Evolutionary conservation across 1,140 invertebrate genomes (phyloP).

Genomic region (Pseudomyrmex pallidus): DNA sequence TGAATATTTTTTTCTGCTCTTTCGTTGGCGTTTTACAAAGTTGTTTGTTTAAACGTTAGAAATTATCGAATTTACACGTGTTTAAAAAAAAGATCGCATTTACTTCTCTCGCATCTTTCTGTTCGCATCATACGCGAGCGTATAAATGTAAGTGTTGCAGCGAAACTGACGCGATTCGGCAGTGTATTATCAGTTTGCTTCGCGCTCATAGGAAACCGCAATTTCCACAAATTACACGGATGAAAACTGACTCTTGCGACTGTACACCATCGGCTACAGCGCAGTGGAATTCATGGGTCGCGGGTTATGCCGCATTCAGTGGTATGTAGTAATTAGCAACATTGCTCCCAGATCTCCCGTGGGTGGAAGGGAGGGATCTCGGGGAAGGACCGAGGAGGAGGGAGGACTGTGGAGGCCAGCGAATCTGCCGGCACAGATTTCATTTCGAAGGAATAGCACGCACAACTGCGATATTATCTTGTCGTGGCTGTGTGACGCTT

Average conservation of each 20-base stretch:
- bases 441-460: constrained; percentile 74
- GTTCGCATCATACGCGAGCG: no score
- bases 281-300: constrained; percentile 81
- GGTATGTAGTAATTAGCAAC: constrained; percentile 84
- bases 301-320: constrained; percentile 83
- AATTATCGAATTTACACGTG: no score
- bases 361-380: constrained; percentile 60
- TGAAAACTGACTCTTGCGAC: constrained; percentile 74
- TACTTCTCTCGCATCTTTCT: neutral
- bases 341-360: constrained; percentile 74
- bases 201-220: constrained; percentile 69
- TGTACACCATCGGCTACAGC: constrained; percentile 74
- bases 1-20: no score
- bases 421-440: constrained; percentile 72
- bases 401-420: neutral
- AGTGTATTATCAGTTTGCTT: constrained; percentile 72
- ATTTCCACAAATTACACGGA: constrained; percentile 70
- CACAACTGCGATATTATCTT: constrained; percentile 57
- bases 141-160: constrained; percentile 34
- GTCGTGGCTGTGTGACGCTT: constrained; percentile 14
- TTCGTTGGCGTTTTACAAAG: no score
- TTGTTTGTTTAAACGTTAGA: no score
- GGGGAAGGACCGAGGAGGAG: constrained; percentile 4
- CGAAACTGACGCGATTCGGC: constrained; percentile 31
- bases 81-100: constrained; percentile 4